These are phyloP conservation scores for Lytechinus variegatus DNA, from an alignment of 35 echinoderm and acorn worm species.

Conservation along the genomic window DNA sequence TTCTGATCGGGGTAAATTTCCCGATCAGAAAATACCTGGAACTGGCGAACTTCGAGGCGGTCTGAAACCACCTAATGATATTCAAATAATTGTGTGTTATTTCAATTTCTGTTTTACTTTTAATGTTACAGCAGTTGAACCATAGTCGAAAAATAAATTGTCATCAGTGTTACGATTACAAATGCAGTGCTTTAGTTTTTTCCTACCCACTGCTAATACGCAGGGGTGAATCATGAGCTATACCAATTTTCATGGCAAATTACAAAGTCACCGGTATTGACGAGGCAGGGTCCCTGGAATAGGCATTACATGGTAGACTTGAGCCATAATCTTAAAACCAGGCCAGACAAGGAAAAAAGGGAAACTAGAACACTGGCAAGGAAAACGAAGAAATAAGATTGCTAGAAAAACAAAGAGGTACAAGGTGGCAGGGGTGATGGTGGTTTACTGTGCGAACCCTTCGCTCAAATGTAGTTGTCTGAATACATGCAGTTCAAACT, in stretches of 20 bases:
- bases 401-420: not conserved
- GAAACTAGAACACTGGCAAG: not conserved
- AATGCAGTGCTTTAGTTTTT: not conserved
- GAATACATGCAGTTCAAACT: too few species aligned
- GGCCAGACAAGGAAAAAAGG: not conserved
- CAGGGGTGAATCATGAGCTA: conserved; percentile 1
- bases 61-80: too few species aligned
- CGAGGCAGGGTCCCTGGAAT: not conserved
- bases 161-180: too few species aligned
- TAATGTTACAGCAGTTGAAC: too few species aligned
- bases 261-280: not conserved
- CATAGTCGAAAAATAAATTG: too few species aligned
- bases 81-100: too few species aligned
- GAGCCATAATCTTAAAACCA: not conserved
- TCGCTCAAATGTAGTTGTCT: too few species aligned
- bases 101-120: too few species aligned
- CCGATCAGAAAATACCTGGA: too few species aligned
- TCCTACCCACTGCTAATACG: not conserved
- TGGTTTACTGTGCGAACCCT: not conserved
- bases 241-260: not conserved
- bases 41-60: too few species aligned
- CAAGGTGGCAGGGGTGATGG: not conserved
- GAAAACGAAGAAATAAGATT: not conserved
- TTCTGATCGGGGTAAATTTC: too few species aligned
- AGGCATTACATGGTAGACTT: conserved; percentile 23